Evolutionary conservation across 1,140 invertebrate species (phyloP), one percentile per base, ranked within the genome.

Genomic region (Bombus balteatus): DNA sequence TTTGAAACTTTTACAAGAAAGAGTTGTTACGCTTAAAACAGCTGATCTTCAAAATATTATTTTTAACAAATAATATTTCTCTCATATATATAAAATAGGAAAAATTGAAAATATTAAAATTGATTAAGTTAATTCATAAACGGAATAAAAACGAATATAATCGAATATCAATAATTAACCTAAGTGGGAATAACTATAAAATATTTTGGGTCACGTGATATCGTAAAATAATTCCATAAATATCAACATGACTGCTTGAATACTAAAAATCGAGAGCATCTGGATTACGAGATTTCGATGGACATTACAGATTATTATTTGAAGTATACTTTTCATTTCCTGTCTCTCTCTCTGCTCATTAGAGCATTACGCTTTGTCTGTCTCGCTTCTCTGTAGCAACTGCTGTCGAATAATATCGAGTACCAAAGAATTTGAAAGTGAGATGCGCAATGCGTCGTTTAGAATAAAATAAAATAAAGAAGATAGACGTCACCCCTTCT

Each of bases 341-440:
- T 47, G 1, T 22, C 9, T 37, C 37, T 62, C 34, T 62, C 39
- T 81, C 72, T 72, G 66, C 82, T 86, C 70, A 82, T 84, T 86
- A 78, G 66, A 83, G 43, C 28, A 25, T 32, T 47, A 22, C 18
- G 5, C 47, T 53, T 22, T 53, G 47, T 2, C 65, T 25, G 34
- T 47, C n/a, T 34, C 57, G 13, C 28, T 66, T 28, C n/a, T 70
- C 10, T 87, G 92, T 88, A 93, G 92, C 92, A 94, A 91, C 92
- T 94, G 93, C 90, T 89, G 91, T 76, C 87, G 92, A 93, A 93
- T 92, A 86, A 90, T 90, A 72, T 76, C 74, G 88, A 91, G 87
- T 25, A 83, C 87, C 89, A 88, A 92, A 92, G 90, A 93, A 92
- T 92, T 92, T 88, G 90, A 93, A 93, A 93, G 91, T 90, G 92